phyloP scores from a whole-genome alignment of 1,140 invertebrate genomes.

The Drosophila paulistorum region DNA sequence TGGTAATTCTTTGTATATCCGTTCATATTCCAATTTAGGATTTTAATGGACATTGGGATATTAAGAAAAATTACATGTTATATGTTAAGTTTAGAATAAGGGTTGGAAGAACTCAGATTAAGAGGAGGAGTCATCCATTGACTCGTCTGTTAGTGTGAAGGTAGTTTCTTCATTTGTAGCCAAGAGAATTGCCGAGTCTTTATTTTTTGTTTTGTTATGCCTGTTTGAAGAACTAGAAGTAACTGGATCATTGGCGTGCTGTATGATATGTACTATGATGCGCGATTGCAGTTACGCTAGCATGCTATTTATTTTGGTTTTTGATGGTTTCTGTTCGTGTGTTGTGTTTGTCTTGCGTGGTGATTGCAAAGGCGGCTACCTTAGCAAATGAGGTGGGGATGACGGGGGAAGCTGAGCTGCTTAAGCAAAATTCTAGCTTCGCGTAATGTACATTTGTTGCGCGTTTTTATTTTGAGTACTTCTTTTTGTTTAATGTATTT shows the following conservation, averaged over 20 bases:
- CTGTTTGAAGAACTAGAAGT: too few relatives aligned
- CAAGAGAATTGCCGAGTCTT: too few relatives aligned
- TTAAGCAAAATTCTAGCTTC: background rate
- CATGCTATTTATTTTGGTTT: background rate
- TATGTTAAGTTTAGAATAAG: background rate
- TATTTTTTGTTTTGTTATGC: too few relatives aligned
- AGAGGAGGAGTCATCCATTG: background rate
- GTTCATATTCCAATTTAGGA: background rate
- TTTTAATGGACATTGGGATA: conserved; percentile 2
- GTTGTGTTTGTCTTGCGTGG: background rate
- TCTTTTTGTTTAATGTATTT: conserved; percentile 24
- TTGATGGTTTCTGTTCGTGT: too few relatives aligned
- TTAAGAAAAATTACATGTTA: background rate
- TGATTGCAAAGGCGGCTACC: background rate
- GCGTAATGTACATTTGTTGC: conserved; percentile 12
- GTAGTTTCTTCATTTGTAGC: too few relatives aligned
- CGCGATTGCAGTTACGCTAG: background rate
- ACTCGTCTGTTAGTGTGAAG: background rate
- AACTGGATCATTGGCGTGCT: too few relatives aligned
- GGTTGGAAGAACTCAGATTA: background rate
- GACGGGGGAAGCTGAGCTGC: background rate
- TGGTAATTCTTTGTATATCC: background rate
- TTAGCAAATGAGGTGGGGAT: background rate
- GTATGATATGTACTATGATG: too few relatives aligned
- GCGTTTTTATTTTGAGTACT: conserved; percentile 14